A percentile compares a stretch with the other conserved stretches of the same genome.
phyloP scores from a whole-genome alignment of 1,140 invertebrate genomes.

The Solen grandis region DNA sequence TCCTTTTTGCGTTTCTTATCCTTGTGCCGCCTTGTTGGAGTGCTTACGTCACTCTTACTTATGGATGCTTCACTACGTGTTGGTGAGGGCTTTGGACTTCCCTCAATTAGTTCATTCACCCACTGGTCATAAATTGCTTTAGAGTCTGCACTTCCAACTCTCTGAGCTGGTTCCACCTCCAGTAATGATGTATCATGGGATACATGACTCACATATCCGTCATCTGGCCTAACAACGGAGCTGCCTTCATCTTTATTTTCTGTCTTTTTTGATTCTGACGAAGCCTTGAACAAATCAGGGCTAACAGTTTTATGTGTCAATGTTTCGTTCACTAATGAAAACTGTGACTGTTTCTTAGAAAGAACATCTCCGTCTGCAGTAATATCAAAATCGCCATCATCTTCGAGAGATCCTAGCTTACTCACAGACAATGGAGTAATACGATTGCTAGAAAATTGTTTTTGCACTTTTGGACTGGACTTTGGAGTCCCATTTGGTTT shows the following conservation, averaged over 20 bases:
- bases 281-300: neutral
- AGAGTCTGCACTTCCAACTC: constrained; percentile 40
- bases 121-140: constrained; percentile 48
- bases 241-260: constrained; percentile 7
- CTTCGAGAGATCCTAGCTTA: neutral
- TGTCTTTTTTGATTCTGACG: constrained; percentile 25
- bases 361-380: neutral
- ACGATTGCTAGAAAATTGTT: constrained; percentile 53
- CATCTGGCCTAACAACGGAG: constrained; percentile 34
- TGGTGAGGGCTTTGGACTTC: constrained; percentile 35
- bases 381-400: constrained; percentile 21
- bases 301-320: neutral
- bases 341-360: constrained; percentile 19
- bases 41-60: constrained; percentile 4
- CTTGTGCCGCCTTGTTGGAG: constrained; percentile 32
- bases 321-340: neutral
- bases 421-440: constrained; percentile 34
- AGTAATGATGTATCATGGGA: constrained; percentile 2
- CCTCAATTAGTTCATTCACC: constrained; percentile 49
- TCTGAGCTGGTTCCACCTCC: neutral
- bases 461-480: constrained; percentile 58
- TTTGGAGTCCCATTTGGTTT: constrained; percentile 65
- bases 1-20: constrained; percentile 50
- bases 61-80: constrained; percentile 4
- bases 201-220: constrained; percentile 41